A percentile compares a stretch with the other conserved stretches of the same genome.
phyloP scores from a whole-genome alignment of 2,797 vertebrate species.

The Gallinago stenura region DNA sequence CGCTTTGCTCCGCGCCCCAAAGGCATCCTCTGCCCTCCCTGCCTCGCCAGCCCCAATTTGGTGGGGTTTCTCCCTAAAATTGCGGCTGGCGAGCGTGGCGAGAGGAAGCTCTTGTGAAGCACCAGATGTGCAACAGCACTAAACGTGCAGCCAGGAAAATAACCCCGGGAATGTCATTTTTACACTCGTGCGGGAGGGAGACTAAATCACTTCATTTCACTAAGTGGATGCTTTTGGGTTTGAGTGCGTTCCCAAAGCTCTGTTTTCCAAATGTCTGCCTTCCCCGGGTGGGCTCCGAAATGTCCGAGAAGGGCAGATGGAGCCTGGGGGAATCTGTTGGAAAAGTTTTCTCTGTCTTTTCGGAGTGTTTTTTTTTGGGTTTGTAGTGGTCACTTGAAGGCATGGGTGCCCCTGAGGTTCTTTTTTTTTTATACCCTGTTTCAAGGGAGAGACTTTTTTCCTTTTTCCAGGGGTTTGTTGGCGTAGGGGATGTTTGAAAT shows the following conservation, averaged over 20 bases:
- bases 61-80: neutral
- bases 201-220: neutral
- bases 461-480: neutral
- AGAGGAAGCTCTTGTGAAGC: neutral
- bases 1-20: conserved; percentile 17
- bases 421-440: accelerated
- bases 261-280: neutral
- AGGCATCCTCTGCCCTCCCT: neutral
- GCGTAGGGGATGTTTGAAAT: neutral
- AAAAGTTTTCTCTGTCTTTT: neutral
- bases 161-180: neutral
- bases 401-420: neutral
- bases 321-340: neutral
- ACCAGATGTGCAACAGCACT: conserved; percentile 10
- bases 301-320: neutral
- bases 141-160: neutral
- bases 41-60: neutral
- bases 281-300: neutral
- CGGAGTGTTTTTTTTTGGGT: neutral
- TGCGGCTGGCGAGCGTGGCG: neutral
- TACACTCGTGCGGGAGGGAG: accelerated
- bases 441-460: too few species aligned
- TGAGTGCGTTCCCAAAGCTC: neutral
- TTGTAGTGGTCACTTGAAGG: accelerated
- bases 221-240: neutral